Evolutionary conservation across 2,797 vertebrate species (phyloP).

Genomic region (Arctocebus calabarensis): DNA sequence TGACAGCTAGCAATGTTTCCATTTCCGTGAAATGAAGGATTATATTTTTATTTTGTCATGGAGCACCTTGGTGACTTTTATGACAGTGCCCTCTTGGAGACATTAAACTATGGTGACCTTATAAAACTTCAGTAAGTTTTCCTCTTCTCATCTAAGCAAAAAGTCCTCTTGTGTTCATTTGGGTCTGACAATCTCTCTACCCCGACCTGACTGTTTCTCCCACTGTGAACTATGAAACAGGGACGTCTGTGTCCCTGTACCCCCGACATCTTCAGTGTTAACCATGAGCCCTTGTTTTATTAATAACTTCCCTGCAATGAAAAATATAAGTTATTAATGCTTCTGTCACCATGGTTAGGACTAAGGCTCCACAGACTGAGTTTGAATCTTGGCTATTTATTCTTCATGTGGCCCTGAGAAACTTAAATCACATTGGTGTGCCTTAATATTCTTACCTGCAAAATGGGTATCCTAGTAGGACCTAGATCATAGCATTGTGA

Average conservation of each 20-base stretch:
- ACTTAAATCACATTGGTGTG: background rate
- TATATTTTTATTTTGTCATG: conserved; percentile 72
- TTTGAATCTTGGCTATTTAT: background rate
- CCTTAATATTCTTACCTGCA: conserved; percentile 36
- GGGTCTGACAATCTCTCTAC: background rate
- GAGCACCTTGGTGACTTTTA: conserved; percentile 42
- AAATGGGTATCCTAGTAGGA: background rate
- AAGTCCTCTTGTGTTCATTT: background rate
- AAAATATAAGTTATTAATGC: background rate
- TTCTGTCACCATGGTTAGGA: background rate
- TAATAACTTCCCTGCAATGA: background rate
- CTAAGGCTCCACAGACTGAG: background rate
- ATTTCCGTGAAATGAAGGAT: conserved; percentile 46
- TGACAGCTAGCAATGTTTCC: conserved; percentile 39
- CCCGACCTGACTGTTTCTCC: background rate
- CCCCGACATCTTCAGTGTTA: background rate
- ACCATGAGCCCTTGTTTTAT: background rate
- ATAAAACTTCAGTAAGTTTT: conserved; percentile 56
- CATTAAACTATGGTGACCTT: conserved; percentile 67
- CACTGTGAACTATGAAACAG: background rate
- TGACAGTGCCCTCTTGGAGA: conserved; percentile 2
- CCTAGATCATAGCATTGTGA: background rate
- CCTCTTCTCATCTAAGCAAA: conserved; percentile 55
- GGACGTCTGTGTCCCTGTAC: background rate
- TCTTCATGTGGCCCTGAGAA: background rate